Evolutionary conservation across 2,797 vertebrate species (phyloP), one percentile per base, ranked within the genome.

Genomic region (Alauda arvensis): DNA sequence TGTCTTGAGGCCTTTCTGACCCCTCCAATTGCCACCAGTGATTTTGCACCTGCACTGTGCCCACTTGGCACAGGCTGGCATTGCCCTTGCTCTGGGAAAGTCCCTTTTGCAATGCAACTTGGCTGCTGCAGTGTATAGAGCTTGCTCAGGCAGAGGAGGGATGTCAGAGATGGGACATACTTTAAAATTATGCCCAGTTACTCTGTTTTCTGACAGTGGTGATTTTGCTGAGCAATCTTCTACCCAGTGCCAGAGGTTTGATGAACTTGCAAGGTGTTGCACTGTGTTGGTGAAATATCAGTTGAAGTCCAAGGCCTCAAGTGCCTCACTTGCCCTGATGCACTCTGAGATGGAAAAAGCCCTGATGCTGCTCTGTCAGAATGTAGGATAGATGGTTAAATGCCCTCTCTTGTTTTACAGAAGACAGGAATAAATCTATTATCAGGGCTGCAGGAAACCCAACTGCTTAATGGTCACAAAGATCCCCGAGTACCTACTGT

Each of bases 21-120:
- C 25, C 11, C 43, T 77, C 28, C 0, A 0, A 60, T 61, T 45
- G 31, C 59, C 18, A 23, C 12, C 6, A 28, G n/a, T 1, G 6
- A 14, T 66, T 74, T 69, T 69, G 72, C 46, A 21, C n/a, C n/a
- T 37, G 18, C 16, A 2, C 23, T n/a, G 18, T 4, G 12, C 23
- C 48, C 23, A 8, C 14, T 56, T 0, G 0, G 23, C 5, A 1
- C 3, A 12, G 45, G 48, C 56, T 72, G 56, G 56, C 18, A 9
- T 57, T 57, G 61, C 52, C 29, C 28, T 48, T 62, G 33, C 31
- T 26, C 55, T 71, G 59, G 37, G 14, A 28, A 67, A 33, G 31
- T 34, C 40, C 14, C 24, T 86, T 74, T 34, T n/a, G 52, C 62
- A 43, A 2, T 2, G 6, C 48, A 68, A 0, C 15, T 53, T 63